Evolutionary conservation across 1,140 invertebrate species (phyloP), one percentile per base, ranked within the genome.

Genomic region (Papilio machaon): DNA sequence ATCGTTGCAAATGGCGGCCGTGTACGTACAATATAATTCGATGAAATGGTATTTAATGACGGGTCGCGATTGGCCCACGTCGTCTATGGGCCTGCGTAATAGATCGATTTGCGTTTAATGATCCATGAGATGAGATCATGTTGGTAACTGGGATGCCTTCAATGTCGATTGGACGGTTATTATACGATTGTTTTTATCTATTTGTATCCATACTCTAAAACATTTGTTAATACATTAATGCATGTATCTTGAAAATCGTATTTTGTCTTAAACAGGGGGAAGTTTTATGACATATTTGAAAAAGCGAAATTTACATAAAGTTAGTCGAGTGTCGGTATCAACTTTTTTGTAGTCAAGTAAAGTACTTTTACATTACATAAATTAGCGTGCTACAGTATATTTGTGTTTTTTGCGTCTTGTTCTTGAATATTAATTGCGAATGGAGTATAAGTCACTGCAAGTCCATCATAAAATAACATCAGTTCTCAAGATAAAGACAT

Each of bases 71-170:
- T 91, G 91, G 90, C 75, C 81, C 81, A 80, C 67, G 54, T 52
- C 49, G 49, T 58, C 54, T 19, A 58, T 58, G 54, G 82, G 85
- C 30, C 88, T 85, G 82, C 83, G 90, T 92, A 90, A 91, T 91
- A 90, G 90, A 90, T 89, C 90, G 90, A 92, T 92, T 92, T 91
- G 91, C 85, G 90, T 92, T 92, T 91, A 92, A 94, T 92, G 88
- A 83, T 83, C 89, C 91, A 85, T 93, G 88, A 87, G 90, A 91
- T 92, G 88, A 90, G 89, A 88, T 91, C 88, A 88, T 89, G 86
- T 86, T 79, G 85, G 86, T 91, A 91, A 91, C 85, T 88, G 85
- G 85, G 60, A 89, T 87, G 83, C 86, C 84, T 83, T 87, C 85
- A 86, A 90, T 88, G 85, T 85, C 85, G 84, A 85, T 83, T 84